These are phyloP conservation scores for Lethenteron camtschaticum DNA, from an alignment of 2,113 vertebrate species.

Conservation along the genomic window DNA sequence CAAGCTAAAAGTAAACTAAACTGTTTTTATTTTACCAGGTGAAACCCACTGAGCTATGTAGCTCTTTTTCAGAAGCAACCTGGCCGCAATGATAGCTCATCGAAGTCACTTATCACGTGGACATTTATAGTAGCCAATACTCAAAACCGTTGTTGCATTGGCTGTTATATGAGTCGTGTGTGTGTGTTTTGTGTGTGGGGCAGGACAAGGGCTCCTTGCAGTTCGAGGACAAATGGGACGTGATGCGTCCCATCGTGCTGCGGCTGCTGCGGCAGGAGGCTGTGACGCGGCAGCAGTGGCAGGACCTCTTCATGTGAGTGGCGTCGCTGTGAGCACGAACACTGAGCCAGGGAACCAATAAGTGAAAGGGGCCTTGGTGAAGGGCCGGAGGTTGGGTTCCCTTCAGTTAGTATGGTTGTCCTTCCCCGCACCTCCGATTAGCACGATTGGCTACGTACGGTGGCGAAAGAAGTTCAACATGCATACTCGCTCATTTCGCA, in stretches of 20 bases:
- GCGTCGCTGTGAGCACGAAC: background rate
- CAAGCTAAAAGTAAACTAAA: background rate
- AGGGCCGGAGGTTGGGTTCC: too few species aligned
- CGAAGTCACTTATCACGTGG: background rate
- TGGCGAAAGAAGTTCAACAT: too few species aligned
- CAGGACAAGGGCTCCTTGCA: conserved; percentile 98
- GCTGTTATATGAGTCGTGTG: background rate
- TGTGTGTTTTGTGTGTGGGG: conserved; percentile 6
- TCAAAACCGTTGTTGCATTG: too few species aligned
- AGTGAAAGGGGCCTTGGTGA: too few species aligned
- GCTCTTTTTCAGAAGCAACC: too few species aligned
- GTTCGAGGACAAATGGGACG: conserved; percentile 98
- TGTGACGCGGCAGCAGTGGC: conserved; percentile 96
- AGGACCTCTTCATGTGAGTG: conserved; percentile 94
- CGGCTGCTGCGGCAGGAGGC: conserved; percentile 94
- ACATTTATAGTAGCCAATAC: background rate
- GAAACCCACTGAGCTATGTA: too few species aligned
- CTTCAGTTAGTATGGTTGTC: too few species aligned
- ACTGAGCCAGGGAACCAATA: too few species aligned
- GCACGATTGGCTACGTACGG: too few species aligned
- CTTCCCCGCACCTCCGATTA: too few species aligned
- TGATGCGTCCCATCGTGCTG: conserved; percentile 90
- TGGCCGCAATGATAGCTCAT: too few species aligned
- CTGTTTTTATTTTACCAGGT: conserved; percentile 14
- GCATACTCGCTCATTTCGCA: too few species aligned